Percentiles rank a stretch among this genome's conserved stretches.
These are phyloP conservation scores for Bradypodion pumilum DNA, from an alignment of 2,797 vertebrate genomes.

Conservation along the genomic window DNA sequence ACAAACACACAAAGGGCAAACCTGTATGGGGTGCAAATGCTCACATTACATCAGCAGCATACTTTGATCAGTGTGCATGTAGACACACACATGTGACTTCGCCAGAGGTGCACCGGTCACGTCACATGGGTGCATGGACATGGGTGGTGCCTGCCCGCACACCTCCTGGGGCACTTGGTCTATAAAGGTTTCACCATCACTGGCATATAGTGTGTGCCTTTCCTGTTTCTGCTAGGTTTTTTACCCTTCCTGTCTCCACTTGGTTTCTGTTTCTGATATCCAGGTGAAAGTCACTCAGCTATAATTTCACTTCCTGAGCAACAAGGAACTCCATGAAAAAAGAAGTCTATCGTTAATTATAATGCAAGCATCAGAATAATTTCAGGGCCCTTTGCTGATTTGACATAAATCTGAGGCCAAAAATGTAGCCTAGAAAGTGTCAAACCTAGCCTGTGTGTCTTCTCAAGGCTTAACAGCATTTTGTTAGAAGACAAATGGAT, in stretches of 20 bases:
- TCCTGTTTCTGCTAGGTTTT: neutral
- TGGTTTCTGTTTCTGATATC: neutral
- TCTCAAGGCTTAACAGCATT: conserved; percentile 14
- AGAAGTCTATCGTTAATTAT: conserved; percentile 10
- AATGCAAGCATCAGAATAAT: neutral
- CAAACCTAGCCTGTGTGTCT: conserved; percentile 22
- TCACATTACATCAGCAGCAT: no score
- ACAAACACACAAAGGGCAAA: no score
- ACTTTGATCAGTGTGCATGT: no score
- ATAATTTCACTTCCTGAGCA: neutral
- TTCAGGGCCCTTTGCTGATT: conserved; percentile 5
- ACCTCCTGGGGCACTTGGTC: no score
- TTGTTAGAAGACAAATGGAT: neutral
- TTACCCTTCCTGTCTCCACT: neutral
- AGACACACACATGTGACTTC: no score
- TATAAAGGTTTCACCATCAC: no score
- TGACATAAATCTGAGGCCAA: neutral
- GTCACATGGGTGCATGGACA: no score
- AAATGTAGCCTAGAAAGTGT: conserved; percentile 8
- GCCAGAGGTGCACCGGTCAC: no score
- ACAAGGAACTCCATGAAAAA: neutral
- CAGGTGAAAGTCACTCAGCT: neutral
- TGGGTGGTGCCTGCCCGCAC: no score
- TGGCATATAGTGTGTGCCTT: no score
- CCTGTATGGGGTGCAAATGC: no score